Conservation (phyloP, 2,888 invertebrate species). For the Euclidia mi region DNA sequence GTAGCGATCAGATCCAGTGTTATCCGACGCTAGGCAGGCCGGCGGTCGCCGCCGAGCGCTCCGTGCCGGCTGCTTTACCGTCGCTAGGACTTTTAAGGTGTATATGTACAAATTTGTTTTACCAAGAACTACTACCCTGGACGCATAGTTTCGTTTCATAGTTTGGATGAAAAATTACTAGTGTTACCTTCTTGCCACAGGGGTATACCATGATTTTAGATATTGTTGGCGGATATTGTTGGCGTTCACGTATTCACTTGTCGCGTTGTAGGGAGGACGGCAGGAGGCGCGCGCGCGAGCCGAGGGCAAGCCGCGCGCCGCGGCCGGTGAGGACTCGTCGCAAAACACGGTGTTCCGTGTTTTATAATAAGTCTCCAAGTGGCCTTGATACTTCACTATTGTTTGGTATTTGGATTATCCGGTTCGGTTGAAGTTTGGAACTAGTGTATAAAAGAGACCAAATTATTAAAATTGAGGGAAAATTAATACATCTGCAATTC, state of each 20-base stretch:
- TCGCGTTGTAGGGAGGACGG: conserved; percentile 57
- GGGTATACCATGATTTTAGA: conserved; percentile 87
- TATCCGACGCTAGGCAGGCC: conserved; percentile 30
- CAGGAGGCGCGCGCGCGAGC: conserved; percentile 50
- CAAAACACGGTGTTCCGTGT: conserved; percentile 78
- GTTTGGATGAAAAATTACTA: conserved; percentile 82
- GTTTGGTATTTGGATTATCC: conserved; percentile 85
- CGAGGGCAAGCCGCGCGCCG: conserved; percentile 31
- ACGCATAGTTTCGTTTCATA: conserved; percentile 77
- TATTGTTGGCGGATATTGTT: conserved; percentile 83
- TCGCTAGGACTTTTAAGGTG: conserved; percentile 64
- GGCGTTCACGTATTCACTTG: conserved; percentile 73
- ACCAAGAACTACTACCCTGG: conserved; percentile 73
- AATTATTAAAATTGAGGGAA: conserved; percentile 76
- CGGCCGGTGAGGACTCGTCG: conserved; percentile 76
- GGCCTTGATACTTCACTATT: conserved; percentile 89
- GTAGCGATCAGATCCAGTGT: conserved; percentile 65
- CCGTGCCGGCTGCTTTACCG: conserved; percentile 26
- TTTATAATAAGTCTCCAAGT: conserved; percentile 88
- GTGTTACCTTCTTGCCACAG: conserved; percentile 85
- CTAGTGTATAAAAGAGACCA: conserved; percentile 88
- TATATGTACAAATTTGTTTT: conserved; percentile 87
- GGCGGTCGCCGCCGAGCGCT: conserved; percentile 12
- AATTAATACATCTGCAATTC: conserved; percentile 82
- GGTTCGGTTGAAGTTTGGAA: conserved; percentile 88